Percentiles rank a stretch among this genome's conserved stretches.
phyloP scores from a whole-genome alignment of 2,113 vertebrate genomes.

The Prochilodus magdalenae region DNA sequence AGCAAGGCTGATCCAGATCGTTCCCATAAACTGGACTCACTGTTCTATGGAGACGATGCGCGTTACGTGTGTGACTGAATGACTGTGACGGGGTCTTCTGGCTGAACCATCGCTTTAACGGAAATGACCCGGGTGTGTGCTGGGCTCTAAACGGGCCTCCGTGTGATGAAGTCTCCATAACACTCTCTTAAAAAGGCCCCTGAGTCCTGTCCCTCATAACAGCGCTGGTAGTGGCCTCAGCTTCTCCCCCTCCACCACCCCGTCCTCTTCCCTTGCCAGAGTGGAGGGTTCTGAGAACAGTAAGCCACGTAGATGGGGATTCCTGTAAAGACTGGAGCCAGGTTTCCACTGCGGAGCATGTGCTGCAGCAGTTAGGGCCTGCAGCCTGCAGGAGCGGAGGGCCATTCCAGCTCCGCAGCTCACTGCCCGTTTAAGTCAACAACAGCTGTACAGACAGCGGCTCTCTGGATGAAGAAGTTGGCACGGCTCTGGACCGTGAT shows the following conservation, averaged over 20 bases:
- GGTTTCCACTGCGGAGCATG: conserved; percentile 53
- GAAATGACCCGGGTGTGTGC: not conserved
- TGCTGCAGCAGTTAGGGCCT: conserved; percentile 24
- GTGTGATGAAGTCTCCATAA: not conserved
- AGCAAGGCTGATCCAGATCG: too few species aligned
- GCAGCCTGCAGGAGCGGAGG: conserved; percentile 4
- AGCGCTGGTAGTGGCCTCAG: not conserved
- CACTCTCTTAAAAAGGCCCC: not conserved
- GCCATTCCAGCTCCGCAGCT: conserved; percentile 17
- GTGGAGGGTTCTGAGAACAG: conserved; percentile 42
- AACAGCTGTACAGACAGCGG: conserved; percentile 19
- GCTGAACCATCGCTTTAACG: not conserved
- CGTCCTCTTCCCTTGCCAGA: conserved; percentile 32
- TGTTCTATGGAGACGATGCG: too few species aligned
- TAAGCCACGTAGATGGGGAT: conserved; percentile 73
- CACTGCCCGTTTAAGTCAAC: not conserved
- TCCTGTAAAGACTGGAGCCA: conserved; percentile 61
- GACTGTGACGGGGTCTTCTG: not conserved
- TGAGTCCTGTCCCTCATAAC: conserved; percentile 1
- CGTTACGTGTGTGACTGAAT: too few species aligned
- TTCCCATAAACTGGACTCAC: too few species aligned
- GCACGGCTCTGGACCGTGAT: not conserved
- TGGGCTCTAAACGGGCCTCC: too few species aligned
- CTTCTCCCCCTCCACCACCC: conserved; percentile 40
- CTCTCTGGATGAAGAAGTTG: not conserved